These are phyloP conservation scores for Machimus rusticus DNA, from an alignment of 2,888 invertebrate genomes.

Conservation along the genomic window DNA sequence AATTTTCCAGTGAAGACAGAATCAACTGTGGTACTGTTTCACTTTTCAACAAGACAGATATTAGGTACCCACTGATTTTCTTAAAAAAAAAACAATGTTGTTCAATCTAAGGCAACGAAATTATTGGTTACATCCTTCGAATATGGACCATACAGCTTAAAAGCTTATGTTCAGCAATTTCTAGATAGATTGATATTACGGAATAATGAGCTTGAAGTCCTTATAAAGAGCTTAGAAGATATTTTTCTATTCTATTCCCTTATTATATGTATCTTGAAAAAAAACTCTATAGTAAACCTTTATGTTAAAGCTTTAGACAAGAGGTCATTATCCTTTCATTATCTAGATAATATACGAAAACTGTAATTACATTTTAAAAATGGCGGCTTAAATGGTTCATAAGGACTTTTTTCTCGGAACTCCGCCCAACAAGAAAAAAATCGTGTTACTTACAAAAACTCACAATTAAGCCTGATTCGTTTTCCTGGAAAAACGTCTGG, in stretches of 20 bases:
- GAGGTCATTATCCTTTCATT: neutral
- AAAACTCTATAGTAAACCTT: no score
- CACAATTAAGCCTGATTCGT: neutral
- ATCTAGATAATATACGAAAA: neutral
- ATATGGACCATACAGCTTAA: neutral
- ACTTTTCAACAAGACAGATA: no score
- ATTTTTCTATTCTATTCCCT: no score
- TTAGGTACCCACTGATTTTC: no score
- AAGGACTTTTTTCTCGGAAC: neutral
- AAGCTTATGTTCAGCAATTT: neutral
- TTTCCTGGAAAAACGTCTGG: neutral
- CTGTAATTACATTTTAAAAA: neutral
- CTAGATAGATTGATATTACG: neutral
- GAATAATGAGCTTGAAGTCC: neutral
- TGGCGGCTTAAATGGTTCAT: neutral
- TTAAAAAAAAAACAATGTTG: no score
- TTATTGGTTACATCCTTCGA: neutral
- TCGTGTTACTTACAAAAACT: neutral
- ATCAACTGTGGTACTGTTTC: no score
- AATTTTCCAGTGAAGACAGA: no score
- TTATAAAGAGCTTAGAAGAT: neutral
- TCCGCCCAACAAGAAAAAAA: neutral
- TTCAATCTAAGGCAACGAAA: neutral
- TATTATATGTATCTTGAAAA: no score
- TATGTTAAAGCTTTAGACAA: neutral